Base-by-base conservation (phyloP, 30 jellyfish, hydroid and myxozoan species). In the Chrysaora quinquecirrha region DNA sequence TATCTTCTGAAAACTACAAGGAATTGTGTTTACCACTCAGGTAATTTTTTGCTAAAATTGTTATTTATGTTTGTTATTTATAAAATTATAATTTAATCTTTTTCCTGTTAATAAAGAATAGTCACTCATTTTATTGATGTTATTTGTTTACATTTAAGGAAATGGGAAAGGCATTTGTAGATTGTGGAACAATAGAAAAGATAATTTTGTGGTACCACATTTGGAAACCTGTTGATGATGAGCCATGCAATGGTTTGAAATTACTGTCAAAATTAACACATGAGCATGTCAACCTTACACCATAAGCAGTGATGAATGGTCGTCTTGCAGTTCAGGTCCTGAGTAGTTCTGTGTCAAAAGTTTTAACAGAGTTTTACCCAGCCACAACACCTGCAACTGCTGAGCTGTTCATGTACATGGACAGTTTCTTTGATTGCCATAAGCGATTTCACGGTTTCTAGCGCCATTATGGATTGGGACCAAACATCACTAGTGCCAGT, bases 251-350 rank as follows among this genome's bases (percentile, higher is more conserved):
- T 58, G 71, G 71, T 3, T 27, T 71, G 71, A 71, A 43, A 29
- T 43, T 64, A 0, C 30, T 80, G 30, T 84, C 89, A 34, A 77
- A 35, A 33, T 47, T 46, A 24, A 30, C 93, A 31, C 19, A 46
- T 71, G 87, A 69, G 9, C 93, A 82, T 50, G 52, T 82, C 25
- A 48, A 70, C 52, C 48, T 82, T 29, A 82, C 60, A 18, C 34
- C 75, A 18, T 80, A 63, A 29, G 31, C 86, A 10, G 25, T 12
- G 48, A 79, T 79, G 75, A n/a, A 47, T 14, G 88, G 35, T 33
- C 83, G 54, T n/a, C 49, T 70, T 16, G 89, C 89, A 71, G 87
- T 35, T 25, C 89, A 70, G 38, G 89, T 83, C 14, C 73, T 72
- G 34, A 83, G 94, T 30, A 19, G 90, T 30, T 23, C 58, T 56